Evolutionary conservation across 2,888 invertebrate species (phyloP), one percentile per base, ranked within the genome.

Genomic region (Drosophila paramelanica): DNA sequence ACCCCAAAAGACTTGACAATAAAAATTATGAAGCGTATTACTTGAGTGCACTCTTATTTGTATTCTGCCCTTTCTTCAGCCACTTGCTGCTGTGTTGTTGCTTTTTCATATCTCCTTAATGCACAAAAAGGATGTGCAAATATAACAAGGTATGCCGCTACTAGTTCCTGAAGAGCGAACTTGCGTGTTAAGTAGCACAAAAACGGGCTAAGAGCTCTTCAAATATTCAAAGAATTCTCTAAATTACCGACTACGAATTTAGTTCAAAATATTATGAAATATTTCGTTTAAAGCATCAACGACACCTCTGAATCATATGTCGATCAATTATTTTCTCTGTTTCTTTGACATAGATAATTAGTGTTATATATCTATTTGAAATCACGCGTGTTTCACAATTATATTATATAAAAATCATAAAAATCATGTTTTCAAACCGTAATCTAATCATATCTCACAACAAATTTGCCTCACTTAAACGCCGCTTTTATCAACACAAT

Each of bases 21-120:
- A 89, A 88, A 89, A 89, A 89, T 90, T 88, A 90, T 90, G 81
- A 90, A 90, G 89, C 89, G 79, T 88, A 90, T 89, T 87, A 90
- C 88, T 89, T 86, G 89, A 89, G 89, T 79, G 90, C 90, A 85
- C 90, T 90, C 73, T 73, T 75, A 73, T 80, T 70, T 79, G 71
- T 79, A 74, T 80, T 72, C 73, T 62, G 47, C 43, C 78, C 78
- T 71, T 70, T 79, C 77, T 71, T 71, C 46, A 53, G 77, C 64
- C 79, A 77, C 60, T 80, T 77, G 73, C 55, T 67, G 56, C 61
- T 67, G 23, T 67, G 23, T 51, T 58, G 47, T 61, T 57, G 39
- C 45, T 27, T 60, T 51, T 55, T 27, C 43, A 25, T 39, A 38
- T 62, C 47, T 70, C 50, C 41, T 58, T 55, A 62, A 46, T 58